phyloP scores from a whole-genome alignment of 2,113 vertebrate species.

The Coturnix japonica region DNA sequence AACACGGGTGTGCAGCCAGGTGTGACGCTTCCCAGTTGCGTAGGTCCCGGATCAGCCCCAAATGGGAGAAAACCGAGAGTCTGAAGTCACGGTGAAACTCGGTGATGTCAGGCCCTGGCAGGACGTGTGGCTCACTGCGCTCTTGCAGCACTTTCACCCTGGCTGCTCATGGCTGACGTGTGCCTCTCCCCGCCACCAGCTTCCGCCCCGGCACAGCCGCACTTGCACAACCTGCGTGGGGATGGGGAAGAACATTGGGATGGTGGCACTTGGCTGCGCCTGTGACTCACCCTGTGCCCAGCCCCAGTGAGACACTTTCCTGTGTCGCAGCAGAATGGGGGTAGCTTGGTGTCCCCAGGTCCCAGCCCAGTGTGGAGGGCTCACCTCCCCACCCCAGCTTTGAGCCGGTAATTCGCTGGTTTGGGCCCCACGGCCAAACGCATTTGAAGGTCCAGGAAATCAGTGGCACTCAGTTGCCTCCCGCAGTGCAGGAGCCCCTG shows the following conservation, averaged over 20 bases:
- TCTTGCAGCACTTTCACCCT: not conserved
- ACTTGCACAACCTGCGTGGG: not conserved
- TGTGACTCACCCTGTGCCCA: not conserved
- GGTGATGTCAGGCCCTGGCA: not conserved
- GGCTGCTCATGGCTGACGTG: not conserved
- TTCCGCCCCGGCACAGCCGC: accelerated
- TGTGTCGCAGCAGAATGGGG: accelerated
- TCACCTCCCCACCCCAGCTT: not conserved
- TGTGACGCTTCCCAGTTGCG: not conserved
- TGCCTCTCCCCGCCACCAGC: not conserved
- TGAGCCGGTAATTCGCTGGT: too few species aligned
- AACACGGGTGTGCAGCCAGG: not conserved
- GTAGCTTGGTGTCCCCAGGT: not conserved
- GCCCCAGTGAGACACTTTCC: accelerated
- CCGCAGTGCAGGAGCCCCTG: not conserved
- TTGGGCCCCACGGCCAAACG: not conserved
- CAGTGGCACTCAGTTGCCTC: not conserved
- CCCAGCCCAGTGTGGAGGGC: too few species aligned
- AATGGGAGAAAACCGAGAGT: not conserved
- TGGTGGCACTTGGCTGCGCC: not conserved
- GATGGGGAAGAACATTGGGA: not conserved
- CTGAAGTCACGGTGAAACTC: slow-evolving; percentile 39
- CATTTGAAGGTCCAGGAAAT: not conserved
- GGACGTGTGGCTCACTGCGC: not conserved
- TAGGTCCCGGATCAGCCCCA: not conserved